Evolutionary conservation across 2,888 invertebrate genomes (phyloP).

Genomic region (Conistra vaccinii): DNA sequence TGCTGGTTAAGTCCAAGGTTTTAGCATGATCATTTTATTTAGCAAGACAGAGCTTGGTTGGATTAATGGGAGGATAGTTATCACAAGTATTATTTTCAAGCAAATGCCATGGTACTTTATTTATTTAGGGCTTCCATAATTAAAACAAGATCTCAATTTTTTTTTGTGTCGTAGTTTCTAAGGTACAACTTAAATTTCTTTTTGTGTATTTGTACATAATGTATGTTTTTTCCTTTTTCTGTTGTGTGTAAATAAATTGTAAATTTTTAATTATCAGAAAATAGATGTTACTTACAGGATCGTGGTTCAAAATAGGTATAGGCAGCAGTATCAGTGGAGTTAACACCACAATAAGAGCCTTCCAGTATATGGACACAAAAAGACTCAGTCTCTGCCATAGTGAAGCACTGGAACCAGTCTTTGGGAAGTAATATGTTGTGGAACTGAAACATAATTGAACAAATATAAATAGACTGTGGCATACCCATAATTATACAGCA

Average conservation of each 20-base stretch:
- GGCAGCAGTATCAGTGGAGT: conserved; percentile 93
- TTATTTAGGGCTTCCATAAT: neutral
- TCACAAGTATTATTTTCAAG: neutral
- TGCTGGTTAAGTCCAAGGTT: neutral
- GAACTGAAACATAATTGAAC: conserved; percentile 79
- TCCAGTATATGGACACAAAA: conserved; percentile 94
- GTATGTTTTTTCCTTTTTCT: neutral
- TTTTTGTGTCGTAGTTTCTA: neutral
- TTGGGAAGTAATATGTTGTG: conserved; percentile 87
- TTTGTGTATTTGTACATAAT: neutral
- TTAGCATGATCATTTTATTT: neutral
- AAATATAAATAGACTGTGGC: conserved; percentile 15
- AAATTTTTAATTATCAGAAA: neutral
- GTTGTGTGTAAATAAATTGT: neutral
- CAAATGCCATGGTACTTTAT: neutral
- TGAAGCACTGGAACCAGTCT: conserved; percentile 81
- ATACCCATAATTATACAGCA: neutral
- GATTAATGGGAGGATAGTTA: neutral
- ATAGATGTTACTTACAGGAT: conserved; percentile 82
- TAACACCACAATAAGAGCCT: conserved; percentile 92
- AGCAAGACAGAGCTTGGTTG: neutral
- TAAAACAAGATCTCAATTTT: neutral
- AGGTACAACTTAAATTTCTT: neutral
- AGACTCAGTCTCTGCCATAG: conserved; percentile 80
- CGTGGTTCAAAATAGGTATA: conserved; percentile 91